phyloP scores from a whole-genome alignment of 1,140 invertebrate genomes.

The Drosophila azteca region DNA sequence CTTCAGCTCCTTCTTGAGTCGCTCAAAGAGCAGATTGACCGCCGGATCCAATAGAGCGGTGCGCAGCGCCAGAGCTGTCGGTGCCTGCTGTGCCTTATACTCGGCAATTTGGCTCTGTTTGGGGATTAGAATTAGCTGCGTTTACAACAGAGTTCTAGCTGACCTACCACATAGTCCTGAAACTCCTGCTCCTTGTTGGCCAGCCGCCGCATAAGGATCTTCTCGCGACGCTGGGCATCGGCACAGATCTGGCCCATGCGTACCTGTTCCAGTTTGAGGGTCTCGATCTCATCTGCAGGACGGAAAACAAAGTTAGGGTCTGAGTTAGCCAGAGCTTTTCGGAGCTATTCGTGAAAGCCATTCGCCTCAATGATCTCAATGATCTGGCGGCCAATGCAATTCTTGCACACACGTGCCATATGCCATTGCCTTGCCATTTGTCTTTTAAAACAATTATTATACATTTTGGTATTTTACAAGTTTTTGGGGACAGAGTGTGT shows the following conservation, averaged over 20 bases:
- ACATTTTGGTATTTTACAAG: slow-evolving; percentile 44
- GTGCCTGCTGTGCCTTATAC: slow-evolving; percentile 92
- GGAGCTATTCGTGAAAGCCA: slow-evolving; percentile 15
- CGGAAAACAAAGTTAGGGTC: slow-evolving; percentile 8
- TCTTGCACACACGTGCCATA: slow-evolving; percentile 15
- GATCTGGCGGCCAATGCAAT: slow-evolving; percentile 44
- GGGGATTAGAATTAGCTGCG: neutral
- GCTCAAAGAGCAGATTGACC: slow-evolving; percentile 96
- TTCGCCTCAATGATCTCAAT: neutral
- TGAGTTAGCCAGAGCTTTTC: neutral
- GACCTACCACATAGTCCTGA: slow-evolving; percentile 96
- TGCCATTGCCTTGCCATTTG: slow-evolving; percentile 19
- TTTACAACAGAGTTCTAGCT: neutral
- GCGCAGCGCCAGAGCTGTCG: slow-evolving; percentile 90
- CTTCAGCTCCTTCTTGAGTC: slow-evolving; percentile 95
- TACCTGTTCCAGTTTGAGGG: slow-evolving; percentile 91
- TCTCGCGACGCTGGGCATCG: slow-evolving; percentile 94
- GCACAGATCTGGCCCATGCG: slow-evolving; percentile 91
- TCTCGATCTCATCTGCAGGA: slow-evolving; percentile 88
- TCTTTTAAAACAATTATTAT: slow-evolving; percentile 49
- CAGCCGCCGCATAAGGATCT: slow-evolving; percentile 94
- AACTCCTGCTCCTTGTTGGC: slow-evolving; percentile 98
- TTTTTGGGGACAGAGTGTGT: slow-evolving; percentile 45
- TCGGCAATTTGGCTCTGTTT: slow-evolving; percentile 95
- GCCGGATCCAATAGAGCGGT: slow-evolving; percentile 96